Percentiles rank a stretch among this genome's conserved stretches.
phyloP scores from a whole-genome alignment of 2,113 vertebrate genomes.

The Oxyura jamaicensis region DNA sequence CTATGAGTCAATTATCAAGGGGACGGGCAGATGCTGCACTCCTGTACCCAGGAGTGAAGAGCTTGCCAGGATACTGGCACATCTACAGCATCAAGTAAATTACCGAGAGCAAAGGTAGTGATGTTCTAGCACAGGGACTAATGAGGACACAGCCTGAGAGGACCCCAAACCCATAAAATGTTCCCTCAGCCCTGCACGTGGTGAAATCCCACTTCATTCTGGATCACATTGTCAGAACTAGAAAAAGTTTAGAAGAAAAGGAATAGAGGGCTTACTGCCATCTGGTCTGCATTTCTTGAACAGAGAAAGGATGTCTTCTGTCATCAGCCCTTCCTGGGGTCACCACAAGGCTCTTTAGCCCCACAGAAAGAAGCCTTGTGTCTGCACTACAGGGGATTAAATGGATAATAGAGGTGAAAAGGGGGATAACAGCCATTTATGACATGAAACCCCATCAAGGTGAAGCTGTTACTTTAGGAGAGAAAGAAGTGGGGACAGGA shows the following conservation, averaged over 20 bases:
- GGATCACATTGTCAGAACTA: not conserved
- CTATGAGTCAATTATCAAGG: not conserved
- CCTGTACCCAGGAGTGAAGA: not conserved
- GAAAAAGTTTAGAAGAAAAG: not conserved
- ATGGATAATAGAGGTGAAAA: not conserved
- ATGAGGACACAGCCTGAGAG: not conserved
- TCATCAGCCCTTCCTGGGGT: not conserved
- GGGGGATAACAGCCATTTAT: not conserved
- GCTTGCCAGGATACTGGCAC: not conserved
- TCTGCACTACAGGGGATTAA: not conserved
- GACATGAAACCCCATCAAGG: not conserved
- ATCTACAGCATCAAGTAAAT: not conserved
- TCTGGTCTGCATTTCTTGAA: not conserved
- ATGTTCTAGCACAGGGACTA: not conserved
- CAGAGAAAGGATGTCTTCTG: not conserved
- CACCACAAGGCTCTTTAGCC: not conserved
- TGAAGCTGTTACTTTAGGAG: not conserved
- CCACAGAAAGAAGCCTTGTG: not conserved
- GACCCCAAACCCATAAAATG: not conserved
- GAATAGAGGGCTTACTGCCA: not conserved
- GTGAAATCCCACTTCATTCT: not conserved
- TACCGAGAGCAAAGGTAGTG: not conserved
- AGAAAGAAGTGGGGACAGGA: not conserved
- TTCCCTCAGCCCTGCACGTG: not conserved
- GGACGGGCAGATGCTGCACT: not conserved